A percentile compares a stretch with the other conserved stretches of the same genome.
These are phyloP conservation scores for Oryctolagus cuniculus DNA, from an alignment of 2,113 vertebrate genomes.

Conservation along the genomic window DNA sequence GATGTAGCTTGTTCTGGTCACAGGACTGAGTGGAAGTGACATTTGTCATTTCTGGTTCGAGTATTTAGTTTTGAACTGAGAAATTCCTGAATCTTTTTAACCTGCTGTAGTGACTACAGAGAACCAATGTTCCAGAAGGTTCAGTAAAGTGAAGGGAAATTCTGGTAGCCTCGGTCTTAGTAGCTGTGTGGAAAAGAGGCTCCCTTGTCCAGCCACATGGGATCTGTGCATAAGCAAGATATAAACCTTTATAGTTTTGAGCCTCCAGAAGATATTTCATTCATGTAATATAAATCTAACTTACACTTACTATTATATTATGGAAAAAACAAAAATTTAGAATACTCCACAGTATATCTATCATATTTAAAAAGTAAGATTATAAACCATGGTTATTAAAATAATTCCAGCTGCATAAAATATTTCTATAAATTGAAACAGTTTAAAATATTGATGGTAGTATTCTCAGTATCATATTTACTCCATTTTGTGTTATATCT, in stretches of 20 bases:
- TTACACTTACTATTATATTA: neutral
- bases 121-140: neutral
- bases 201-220: neutral
- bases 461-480: constrained; percentile 12
- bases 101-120: neutral
- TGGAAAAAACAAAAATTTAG: neutral
- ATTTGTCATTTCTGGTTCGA: neutral
- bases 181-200: neutral
- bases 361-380: neutral
- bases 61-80: neutral
- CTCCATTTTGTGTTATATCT: neutral
- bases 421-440: neutral
- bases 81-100: neutral
- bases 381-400: neutral
- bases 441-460: neutral
- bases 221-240: neutral
- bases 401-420: neutral
- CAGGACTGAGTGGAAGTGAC: neutral
- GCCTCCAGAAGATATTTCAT: neutral
- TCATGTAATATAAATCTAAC: neutral
- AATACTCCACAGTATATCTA: neutral
- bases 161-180: neutral
- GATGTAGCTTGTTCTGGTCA: neutral
- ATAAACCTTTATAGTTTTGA: neutral
- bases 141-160: neutral